A percentile compares a stretch with the other conserved stretches of the same genome.
phyloP scores from a whole-genome alignment of 2,113 vertebrate species.

The Megaptera novaeangliae region DNA sequence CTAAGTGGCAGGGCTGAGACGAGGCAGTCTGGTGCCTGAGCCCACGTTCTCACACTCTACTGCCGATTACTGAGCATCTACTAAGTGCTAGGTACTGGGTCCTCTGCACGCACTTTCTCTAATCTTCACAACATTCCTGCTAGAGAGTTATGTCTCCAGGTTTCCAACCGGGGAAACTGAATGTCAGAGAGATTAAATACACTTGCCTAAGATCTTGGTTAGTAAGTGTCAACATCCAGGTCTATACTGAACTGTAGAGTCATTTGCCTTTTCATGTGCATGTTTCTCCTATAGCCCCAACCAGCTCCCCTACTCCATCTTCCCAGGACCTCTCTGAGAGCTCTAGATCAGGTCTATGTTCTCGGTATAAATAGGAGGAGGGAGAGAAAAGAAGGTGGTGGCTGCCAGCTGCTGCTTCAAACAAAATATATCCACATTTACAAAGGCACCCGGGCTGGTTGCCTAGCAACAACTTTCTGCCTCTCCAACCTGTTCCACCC shows the following conservation, averaged over 20 bases:
- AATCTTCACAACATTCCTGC: background rate
- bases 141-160: background rate
- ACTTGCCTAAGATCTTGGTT: background rate
- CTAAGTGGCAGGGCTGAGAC: background rate
- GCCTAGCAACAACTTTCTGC: constrained; percentile 57
- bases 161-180: background rate
- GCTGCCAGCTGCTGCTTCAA: constrained; percentile 49
- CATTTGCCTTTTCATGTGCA: background rate
- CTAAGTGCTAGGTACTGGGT: background rate
- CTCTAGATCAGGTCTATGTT: background rate
- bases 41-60: background rate
- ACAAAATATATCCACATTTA: constrained; percentile 45
- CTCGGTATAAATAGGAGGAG: background rate
- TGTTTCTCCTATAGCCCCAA: background rate
- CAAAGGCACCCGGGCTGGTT: constrained; percentile 44
- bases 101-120: background rate
- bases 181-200: background rate
- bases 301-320: background rate
- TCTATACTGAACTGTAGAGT: background rate
- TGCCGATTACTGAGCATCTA: background rate
- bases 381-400: constrained; percentile 10
- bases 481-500: constrained; percentile 4
- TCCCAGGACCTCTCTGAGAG: background rate
- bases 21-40: background rate
- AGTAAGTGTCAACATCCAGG: background rate